Evolutionary conservation across 1,140 invertebrate genomes (phyloP).

Genomic region (Coelopa frigida): DNA sequence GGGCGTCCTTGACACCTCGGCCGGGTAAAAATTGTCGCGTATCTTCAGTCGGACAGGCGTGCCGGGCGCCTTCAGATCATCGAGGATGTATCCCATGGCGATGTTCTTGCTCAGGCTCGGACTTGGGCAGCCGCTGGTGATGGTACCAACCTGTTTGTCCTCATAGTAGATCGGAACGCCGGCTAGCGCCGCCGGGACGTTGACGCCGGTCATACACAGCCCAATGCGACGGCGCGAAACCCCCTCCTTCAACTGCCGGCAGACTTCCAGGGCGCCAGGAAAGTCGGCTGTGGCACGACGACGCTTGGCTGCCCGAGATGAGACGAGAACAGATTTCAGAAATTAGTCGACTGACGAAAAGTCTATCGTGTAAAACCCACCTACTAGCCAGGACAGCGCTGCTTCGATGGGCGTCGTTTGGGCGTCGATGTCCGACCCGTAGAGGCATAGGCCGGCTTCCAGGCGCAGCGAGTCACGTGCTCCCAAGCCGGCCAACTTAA

Average conservation of each 20-base stretch:
- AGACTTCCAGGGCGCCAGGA: slow-evolving; percentile 62
- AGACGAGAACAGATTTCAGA: slow-evolving; percentile 5
- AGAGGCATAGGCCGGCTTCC: slow-evolving; percentile 96
- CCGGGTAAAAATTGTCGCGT: slow-evolving; percentile 71
- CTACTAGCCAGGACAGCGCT: slow-evolving; percentile 81
- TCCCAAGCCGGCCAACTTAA: slow-evolving; percentile 87
- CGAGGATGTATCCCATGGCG: slow-evolving; percentile 88
- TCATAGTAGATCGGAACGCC: slow-evolving; percentile 54
- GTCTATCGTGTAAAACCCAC: slow-evolving; percentile 38
- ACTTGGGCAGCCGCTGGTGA: slow-evolving; percentile 93
- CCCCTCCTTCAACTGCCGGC: slow-evolving; percentile 62
- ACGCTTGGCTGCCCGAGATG: slow-evolving; percentile 56
- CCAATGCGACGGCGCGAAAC: slow-evolving; percentile 59
- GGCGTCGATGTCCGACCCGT: slow-evolving; percentile 93
- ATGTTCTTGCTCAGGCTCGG: slow-evolving; percentile 83
- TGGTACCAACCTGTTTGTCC: slow-evolving; percentile 63
- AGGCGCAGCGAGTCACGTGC: slow-evolving; percentile 84
- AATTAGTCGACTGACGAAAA: neutral
- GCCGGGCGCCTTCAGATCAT: slow-evolving; percentile 60
- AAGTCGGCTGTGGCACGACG: slow-evolving; percentile 63
- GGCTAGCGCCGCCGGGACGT: slow-evolving; percentile 60
- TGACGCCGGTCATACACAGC: slow-evolving; percentile 48
- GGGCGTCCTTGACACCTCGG: slow-evolving; percentile 81
- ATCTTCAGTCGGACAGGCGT: slow-evolving; percentile 69
- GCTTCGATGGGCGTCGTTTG: slow-evolving; percentile 90